These are phyloP conservation scores for Glandiceps talaboti DNA, from an alignment of 53 echinoderm and acorn worm genomes.

Conservation along the genomic window DNA sequence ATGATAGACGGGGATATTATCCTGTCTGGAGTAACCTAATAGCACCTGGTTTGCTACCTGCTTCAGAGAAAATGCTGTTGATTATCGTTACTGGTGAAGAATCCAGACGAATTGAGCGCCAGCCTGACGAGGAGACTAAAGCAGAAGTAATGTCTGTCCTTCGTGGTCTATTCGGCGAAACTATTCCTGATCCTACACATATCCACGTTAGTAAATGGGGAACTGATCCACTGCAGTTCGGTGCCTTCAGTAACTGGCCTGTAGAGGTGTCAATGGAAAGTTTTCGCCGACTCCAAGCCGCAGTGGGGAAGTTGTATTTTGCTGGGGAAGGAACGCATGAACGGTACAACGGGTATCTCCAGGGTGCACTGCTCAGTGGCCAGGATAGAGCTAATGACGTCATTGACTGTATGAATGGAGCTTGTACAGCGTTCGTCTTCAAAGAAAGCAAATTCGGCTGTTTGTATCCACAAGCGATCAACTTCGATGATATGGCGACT, in stretches of 20 bases:
- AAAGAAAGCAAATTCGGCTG: background rate
- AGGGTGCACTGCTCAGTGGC: conserved; percentile 11
- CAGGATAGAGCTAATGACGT: conserved; percentile 17
- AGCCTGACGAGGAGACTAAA: conserved; percentile 7
- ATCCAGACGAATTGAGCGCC: conserved; percentile 18
- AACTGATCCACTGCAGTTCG: conserved; percentile 13
- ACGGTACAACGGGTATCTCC: conserved; percentile 8
- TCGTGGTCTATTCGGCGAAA: conserved; percentile 18
- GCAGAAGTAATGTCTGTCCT: conserved; percentile 16
- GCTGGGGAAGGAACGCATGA: conserved; percentile 23
- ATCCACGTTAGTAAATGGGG: conserved; percentile 22
- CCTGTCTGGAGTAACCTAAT: conserved; percentile 29
- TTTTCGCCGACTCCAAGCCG: conserved; percentile 12
- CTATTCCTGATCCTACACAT: conserved; percentile 6
- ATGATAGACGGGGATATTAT: conserved; percentile 18
- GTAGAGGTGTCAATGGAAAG: conserved; percentile 14
- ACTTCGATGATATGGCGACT: background rate
- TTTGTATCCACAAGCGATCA: background rate
- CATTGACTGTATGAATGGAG: conserved; percentile 15
- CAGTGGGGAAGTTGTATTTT: conserved; percentile 20
- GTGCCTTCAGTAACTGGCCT: conserved; percentile 21
- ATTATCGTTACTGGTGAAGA: conserved; percentile 21
- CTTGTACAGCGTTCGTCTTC: background rate
- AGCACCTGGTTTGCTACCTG: conserved; percentile 12
- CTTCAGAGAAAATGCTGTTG: conserved; percentile 9